Conservation (phyloP, 2,888 invertebrate species). For the Endotricha flammealis region DNA sequence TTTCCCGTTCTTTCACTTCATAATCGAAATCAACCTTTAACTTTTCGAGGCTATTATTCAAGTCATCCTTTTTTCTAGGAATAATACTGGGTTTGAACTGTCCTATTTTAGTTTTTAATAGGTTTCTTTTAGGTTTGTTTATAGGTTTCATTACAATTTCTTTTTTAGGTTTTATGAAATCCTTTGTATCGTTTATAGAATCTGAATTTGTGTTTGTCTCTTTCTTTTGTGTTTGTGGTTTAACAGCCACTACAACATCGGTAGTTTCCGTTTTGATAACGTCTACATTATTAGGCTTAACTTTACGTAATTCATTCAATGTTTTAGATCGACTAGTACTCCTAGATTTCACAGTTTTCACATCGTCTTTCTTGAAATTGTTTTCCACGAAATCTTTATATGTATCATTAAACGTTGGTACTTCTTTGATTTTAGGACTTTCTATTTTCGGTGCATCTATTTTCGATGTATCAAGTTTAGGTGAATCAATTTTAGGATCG, state of each 20-base stretch:
- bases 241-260: too few species aligned
- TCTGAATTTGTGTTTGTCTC: too few species aligned
- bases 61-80: slow-evolving; percentile 14
- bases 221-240: too few species aligned
- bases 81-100: slow-evolving; percentile 37
- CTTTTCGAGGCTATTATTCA: slow-evolving; percentile 5
- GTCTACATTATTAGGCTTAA: not conserved
- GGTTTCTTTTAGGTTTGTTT: too few species aligned
- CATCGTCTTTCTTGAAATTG: slow-evolving; percentile 21
- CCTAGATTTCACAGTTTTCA: not conserved
- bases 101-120: slow-evolving; percentile 48
- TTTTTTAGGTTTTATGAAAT: not conserved
- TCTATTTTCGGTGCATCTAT: slow-evolving; percentile 14
- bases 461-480: slow-evolving; percentile 22
- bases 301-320: not conserved
- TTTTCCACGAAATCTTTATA: slow-evolving; percentile 51
- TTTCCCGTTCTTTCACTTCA: slow-evolving; percentile 55
- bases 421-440: too few species aligned
- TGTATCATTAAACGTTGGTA: slow-evolving; percentile 48
- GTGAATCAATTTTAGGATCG: slow-evolving; percentile 6
- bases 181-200: too few species aligned
- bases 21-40: slow-evolving; percentile 36
- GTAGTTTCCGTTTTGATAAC: too few species aligned
- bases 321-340: not conserved
- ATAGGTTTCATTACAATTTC: too few species aligned